phyloP scores from a whole-genome alignment of 2,888 invertebrate species.

The Clusia tigrina region DNA sequence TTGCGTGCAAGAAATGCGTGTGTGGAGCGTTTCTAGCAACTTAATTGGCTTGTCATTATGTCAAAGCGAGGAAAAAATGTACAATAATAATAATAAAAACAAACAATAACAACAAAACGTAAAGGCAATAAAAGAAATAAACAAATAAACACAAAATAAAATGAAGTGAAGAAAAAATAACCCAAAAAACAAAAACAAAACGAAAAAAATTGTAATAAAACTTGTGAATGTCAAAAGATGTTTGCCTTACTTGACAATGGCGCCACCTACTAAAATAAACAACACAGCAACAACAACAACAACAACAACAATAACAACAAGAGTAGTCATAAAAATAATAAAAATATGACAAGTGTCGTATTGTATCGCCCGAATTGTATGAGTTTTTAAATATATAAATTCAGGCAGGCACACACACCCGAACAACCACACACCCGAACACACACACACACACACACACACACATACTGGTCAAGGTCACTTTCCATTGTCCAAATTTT shows the following conservation, averaged over 20 bases:
- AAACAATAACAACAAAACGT: neutral
- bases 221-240: neutral
- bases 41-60: slow-evolving; percentile 1
- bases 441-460: too few species aligned
- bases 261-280: slow-evolving; percentile 3
- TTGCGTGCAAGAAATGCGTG: neutral
- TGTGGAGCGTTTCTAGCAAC: neutral
- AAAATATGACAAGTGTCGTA: slow-evolving; percentile 4
- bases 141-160: neutral
- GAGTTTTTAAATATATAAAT: neutral
- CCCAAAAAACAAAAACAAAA: too few species aligned
- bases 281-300: neutral
- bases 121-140: neutral
- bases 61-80: neutral
- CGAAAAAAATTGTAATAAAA: neutral
- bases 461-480: slow-evolving; percentile 8
- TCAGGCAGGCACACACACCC: neutral
- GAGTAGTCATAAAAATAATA: neutral
- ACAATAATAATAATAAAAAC: neutral
- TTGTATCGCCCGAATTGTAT: neutral
- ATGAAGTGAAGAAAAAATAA: too few species aligned
- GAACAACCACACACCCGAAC: too few species aligned
- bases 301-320: neutral
- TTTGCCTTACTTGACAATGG: neutral
- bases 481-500: neutral